Conservation (phyloP, 1,140 invertebrate species). For the Triops cancriformis region DNA sequence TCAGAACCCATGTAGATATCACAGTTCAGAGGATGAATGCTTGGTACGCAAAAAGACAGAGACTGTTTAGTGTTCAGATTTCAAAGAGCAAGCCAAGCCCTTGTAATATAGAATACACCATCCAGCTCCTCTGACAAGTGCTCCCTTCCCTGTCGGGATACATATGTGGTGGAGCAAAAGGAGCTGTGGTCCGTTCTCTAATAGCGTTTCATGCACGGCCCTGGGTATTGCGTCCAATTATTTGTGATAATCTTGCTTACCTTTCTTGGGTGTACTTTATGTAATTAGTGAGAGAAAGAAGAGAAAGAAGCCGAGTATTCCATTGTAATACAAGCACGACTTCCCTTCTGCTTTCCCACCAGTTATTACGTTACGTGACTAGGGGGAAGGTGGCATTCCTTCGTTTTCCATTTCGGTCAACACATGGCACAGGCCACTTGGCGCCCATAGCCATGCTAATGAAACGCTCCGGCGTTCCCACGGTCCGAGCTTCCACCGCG, state of each 20-base stretch:
- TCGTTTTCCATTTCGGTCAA: conserved; percentile 5
- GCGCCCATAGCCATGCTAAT: conserved; percentile 2
- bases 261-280: not conserved
- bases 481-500: conserved; percentile 21
- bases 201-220: too few relatives aligned
- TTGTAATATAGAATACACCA: too few relatives aligned
- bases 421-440: conserved; percentile 16
- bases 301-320: not conserved
- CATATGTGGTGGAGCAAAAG: too few relatives aligned
- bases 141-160: too few relatives aligned
- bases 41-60: too few relatives aligned
- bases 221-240: not conserved
- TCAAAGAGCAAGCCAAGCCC: too few relatives aligned
- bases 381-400: not conserved
- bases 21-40: too few relatives aligned
- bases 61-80: too few relatives aligned
- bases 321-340: conserved; percentile 14
- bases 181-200: too few relatives aligned
- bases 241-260: not conserved
- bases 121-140: too few relatives aligned
- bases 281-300: conserved; percentile 25
- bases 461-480: conserved; percentile 10
- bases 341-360: conserved; percentile 8
- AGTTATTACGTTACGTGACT: conserved; percentile 14
- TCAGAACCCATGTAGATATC: too few relatives aligned